Conservation (phyloP, 2,113 vertebrate species). For the Solea senegalensis region DNA sequence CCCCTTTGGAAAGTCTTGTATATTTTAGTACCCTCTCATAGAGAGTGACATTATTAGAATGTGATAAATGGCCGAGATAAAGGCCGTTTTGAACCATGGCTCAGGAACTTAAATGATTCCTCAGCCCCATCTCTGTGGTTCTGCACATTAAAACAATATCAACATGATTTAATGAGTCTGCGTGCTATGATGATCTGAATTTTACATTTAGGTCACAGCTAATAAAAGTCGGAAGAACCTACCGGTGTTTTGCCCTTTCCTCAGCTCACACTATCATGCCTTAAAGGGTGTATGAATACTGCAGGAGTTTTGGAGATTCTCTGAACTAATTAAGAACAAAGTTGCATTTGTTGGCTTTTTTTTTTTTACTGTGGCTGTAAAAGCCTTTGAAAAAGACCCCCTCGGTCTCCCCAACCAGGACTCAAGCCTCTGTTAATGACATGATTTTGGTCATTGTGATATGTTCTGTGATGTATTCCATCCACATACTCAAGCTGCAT, state of each 20-base stretch:
- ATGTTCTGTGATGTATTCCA: not conserved
- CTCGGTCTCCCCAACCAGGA: not conserved
- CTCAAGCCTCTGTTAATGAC: not conserved
- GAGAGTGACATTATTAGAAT: conserved; percentile 32
- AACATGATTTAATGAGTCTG: conserved; percentile 66
- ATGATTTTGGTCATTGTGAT: not conserved
- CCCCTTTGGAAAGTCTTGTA: conserved; percentile 14
- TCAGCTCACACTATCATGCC: conserved; percentile 47
- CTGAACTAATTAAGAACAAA: conserved; percentile 71
- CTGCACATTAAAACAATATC: conserved; percentile 57
- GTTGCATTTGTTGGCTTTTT: conserved; percentile 58
- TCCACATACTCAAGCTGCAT: no score
- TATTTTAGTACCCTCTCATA: conserved; percentile 33
- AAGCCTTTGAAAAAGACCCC: conserved; percentile 14
- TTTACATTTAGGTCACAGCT: conserved; percentile 57
- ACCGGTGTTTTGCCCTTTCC: conserved; percentile 42
- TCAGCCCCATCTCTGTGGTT: conserved; percentile 23
- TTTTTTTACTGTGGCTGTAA: conserved; percentile 6
- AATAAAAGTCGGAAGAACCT: conserved; percentile 38
- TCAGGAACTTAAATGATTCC: conserved; percentile 40
- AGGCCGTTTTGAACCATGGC: conserved; percentile 28
- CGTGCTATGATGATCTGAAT: conserved; percentile 42
- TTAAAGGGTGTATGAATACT: conserved; percentile 57
- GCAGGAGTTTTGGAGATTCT: conserved; percentile 51
- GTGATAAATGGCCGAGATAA: conserved; percentile 45